Evolutionary conservation across 2,888 invertebrate genomes (phyloP).

Genomic region (Heterodera filipjevi): DNA sequence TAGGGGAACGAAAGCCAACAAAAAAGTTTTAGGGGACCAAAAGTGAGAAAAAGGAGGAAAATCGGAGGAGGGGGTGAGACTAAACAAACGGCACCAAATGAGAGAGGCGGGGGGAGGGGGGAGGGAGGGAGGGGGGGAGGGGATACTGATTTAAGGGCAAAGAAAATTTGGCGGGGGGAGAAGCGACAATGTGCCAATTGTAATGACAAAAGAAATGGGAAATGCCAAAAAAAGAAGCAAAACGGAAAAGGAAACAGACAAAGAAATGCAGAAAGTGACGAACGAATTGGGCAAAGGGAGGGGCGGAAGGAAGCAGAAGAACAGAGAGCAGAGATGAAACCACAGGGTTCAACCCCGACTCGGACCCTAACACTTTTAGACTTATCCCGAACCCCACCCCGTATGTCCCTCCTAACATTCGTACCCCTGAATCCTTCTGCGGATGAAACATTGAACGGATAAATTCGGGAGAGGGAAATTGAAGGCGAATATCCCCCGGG

Average conservation of each 20-base stretch:
- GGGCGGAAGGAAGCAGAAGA: not conserved
- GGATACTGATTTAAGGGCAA: not conserved
- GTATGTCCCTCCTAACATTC: no score
- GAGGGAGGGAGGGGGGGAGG: no score
- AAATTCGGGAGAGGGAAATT: no score
- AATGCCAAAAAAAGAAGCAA: not conserved
- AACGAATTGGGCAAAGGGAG: not conserved
- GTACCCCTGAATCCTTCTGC: no score
- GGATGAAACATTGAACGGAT: no score
- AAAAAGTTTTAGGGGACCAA: not conserved
- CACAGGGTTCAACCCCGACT: no score
- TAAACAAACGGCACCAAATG: not conserved
- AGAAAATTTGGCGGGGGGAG: not conserved
- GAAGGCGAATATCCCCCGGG: no score
- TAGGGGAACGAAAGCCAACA: not conserved
- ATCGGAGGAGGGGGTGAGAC: not conserved
- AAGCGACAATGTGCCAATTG: not conserved
- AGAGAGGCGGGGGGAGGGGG: no score
- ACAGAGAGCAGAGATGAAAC: no score
- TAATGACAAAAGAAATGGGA: not conserved
- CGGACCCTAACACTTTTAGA: no score
- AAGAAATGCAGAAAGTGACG: not conserved
- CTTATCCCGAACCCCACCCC: no score
- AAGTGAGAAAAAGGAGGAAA: not conserved
- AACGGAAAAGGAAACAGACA: not conserved